Conservation (phyloP, 1,140 invertebrate species). For the Limonius californicus region DNA sequence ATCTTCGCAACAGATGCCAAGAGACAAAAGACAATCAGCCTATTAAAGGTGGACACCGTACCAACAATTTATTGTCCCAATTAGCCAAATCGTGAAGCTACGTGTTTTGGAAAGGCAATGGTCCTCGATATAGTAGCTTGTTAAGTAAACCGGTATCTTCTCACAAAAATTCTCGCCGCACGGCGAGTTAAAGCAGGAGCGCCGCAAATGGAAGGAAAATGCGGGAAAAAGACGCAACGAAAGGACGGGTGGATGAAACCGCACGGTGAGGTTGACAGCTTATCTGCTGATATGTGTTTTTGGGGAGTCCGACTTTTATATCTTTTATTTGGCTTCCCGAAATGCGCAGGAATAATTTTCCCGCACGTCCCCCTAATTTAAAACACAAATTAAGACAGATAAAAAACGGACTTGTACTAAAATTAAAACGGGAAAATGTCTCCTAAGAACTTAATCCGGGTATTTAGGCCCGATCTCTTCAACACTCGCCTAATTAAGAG, state of each 20-base stretch:
- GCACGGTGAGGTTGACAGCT: neutral
- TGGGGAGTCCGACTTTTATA: constrained; percentile 5
- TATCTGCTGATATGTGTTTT: constrained; percentile 12
- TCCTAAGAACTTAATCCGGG: constrained; percentile 36
- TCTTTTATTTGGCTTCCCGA: constrained; percentile 9
- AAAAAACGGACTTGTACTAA: constrained; percentile 19
- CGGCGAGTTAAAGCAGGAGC: neutral
- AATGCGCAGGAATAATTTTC: constrained; percentile 13
- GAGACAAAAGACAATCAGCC: constrained; percentile 49
- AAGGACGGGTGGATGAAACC: neutral
- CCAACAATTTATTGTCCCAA: constrained; percentile 49
- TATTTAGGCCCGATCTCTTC: constrained; percentile 23
- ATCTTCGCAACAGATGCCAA: constrained; percentile 44
- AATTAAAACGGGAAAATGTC: constrained; percentile 17
- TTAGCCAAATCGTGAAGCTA: constrained; percentile 50
- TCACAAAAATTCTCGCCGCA: neutral
- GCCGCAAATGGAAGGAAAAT: neutral
- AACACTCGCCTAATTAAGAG: constrained; percentile 31
- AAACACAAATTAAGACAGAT: constrained; percentile 36
- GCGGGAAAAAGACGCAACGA: neutral
- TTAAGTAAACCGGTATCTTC: constrained; percentile 29
- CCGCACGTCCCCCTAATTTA: constrained; percentile 25
- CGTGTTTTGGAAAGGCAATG: constrained; percentile 48
- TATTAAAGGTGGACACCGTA: constrained; percentile 48
- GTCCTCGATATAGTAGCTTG: constrained; percentile 29